Evolutionary conservation across 2,797 vertebrate species (phyloP).

Genomic region (Sebastes alutus): DNA sequence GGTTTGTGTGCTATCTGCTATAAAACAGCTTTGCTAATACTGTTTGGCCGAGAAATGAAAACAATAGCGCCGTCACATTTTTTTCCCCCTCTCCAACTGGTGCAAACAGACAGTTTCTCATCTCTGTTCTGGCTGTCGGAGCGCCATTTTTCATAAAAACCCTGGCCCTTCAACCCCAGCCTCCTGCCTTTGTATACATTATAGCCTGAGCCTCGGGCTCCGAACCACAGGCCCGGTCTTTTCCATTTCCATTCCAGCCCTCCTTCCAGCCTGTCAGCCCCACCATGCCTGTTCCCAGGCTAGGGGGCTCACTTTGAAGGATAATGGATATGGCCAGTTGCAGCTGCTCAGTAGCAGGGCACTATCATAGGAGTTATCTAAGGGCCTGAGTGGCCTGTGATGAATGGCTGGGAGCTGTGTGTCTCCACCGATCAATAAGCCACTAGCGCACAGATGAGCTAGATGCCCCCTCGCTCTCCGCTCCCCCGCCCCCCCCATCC

Average conservation of each 20-base stretch:
- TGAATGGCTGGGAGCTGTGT: slow-evolving; percentile 81
- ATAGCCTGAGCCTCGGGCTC: slow-evolving; percentile 22
- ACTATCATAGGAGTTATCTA: slow-evolving; percentile 83
- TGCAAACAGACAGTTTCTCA: slow-evolving; percentile 62
- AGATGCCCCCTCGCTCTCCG: slow-evolving; percentile 51
- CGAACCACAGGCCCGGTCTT: slow-evolving; percentile 42
- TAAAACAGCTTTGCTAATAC: slow-evolving; percentile 78
- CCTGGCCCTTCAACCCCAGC: slow-evolving; percentile 10
- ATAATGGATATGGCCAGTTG: slow-evolving; percentile 82
- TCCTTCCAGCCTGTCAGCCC: slow-evolving; percentile 46
- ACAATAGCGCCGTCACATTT: slow-evolving; percentile 71
- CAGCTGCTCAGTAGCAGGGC: slow-evolving; percentile 75
- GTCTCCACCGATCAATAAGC: slow-evolving; percentile 84
- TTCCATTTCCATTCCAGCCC: slow-evolving; percentile 49
- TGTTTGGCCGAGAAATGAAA: slow-evolving; percentile 70
- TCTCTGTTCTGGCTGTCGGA: slow-evolving; percentile 47
- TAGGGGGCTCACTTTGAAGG: slow-evolving; percentile 59
- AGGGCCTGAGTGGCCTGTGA: slow-evolving; percentile 83
- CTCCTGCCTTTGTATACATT: slow-evolving; percentile 39
- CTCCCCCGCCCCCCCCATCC: slow-evolving; percentile 19
- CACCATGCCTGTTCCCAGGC: slow-evolving; percentile 43
- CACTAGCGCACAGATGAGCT: slow-evolving; percentile 83
- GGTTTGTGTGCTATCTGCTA: slow-evolving; percentile 75
- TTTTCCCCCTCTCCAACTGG: slow-evolving; percentile 31
- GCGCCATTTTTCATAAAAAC: slow-evolving; percentile 47